Evolutionary conservation across 2,888 invertebrate genomes (phyloP).

Genomic region (Chloromyia formosa): DNA sequence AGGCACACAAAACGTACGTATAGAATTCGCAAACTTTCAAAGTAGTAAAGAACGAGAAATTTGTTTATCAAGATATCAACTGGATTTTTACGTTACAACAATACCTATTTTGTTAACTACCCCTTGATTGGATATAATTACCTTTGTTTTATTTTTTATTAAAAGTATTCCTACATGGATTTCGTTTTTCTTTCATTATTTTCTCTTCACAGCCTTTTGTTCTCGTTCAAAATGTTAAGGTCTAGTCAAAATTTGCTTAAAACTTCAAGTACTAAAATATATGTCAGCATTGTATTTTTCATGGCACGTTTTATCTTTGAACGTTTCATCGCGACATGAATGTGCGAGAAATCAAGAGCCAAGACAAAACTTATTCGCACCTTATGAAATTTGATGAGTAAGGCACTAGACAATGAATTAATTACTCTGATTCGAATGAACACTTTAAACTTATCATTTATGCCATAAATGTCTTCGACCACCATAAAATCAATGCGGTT

Average conservation of each 20-base stretch:
- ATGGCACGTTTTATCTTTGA: neutral
- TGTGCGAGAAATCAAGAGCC: no score
- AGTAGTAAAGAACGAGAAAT: slow-evolving; percentile 16
- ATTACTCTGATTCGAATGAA: no score
- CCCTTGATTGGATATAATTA: neutral
- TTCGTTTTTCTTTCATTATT: neutral
- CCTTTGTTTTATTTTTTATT: neutral
- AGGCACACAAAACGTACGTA: slow-evolving; percentile 42
- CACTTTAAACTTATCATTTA: no score
- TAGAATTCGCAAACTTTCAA: slow-evolving; percentile 35
- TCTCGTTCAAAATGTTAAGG: neutral
- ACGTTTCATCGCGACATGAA: no score
- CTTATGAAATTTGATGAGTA: no score
- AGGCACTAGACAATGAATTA: no score
- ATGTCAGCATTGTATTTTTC: slow-evolving; percentile 12
- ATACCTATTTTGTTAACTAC: neutral
- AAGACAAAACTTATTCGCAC: no score
- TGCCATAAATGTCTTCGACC: no score
- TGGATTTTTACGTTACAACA: neutral
- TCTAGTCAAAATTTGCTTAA: no score
- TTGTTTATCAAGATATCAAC: neutral
- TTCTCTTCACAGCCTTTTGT: slow-evolving; percentile 16
- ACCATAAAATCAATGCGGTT: no score
- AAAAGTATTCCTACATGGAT: neutral
- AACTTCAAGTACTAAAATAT: slow-evolving; percentile 2